phyloP scores from a whole-genome alignment of 2,113 vertebrate genomes.

The Capreolus pygargus region DNA sequence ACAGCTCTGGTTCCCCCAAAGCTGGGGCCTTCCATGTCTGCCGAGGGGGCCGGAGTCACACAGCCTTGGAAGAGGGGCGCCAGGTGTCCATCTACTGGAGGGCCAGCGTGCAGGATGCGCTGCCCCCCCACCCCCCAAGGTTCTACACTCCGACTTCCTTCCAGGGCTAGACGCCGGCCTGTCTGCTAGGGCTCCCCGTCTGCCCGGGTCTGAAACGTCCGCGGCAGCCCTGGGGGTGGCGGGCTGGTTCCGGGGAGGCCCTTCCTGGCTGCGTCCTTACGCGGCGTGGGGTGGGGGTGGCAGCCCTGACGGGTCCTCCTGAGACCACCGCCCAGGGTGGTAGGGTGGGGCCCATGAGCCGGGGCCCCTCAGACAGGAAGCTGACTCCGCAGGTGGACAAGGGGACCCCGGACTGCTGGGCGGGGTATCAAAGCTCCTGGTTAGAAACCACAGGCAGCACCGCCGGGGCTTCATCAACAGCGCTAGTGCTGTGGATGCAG shows the following conservation, averaged over 20 bases:
- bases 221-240: neutral
- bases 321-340: neutral
- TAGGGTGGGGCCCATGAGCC: neutral
- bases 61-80: neutral
- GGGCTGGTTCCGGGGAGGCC: neutral
- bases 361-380: neutral
- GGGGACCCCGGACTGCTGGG: neutral
- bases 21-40: neutral
- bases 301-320: neutral
- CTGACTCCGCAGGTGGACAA: neutral
- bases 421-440: rapidly evolving
- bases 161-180: rapidly evolving
- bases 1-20: neutral
- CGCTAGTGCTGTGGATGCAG: neutral
- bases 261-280: rapidly evolving
- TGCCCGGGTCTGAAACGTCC: neutral
- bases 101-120: neutral
- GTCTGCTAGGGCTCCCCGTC: rapidly evolving
- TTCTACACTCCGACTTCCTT: neutral
- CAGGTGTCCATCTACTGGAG: neutral
- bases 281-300: rapidly evolving
- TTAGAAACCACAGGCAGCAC: neutral
- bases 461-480: neutral
- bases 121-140: neutral
- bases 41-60: neutral